Evolutionary conservation across 2,888 invertebrate genomes (phyloP), one percentile per base, ranked within the genome.

Genomic region (Sinotaia quadrata): DNA sequence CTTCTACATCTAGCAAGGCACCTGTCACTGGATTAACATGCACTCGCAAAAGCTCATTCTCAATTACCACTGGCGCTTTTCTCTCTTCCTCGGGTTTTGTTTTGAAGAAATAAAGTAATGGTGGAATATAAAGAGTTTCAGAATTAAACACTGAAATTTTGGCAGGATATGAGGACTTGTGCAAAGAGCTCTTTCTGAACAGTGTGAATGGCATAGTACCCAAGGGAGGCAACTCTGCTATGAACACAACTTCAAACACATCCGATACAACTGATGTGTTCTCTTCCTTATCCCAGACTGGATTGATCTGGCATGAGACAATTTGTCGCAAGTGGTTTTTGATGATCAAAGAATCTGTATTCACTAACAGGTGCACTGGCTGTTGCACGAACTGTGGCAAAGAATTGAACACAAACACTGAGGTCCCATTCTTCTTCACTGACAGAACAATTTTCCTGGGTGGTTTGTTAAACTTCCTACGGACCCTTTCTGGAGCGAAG

Each of bases 231-330:
- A 97, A 86, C 34, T 93, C 92, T 0, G 93, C 95, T n/a, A 95
- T 89, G 87, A 97, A 97, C 4, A 91, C 83, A 2, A 92, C 81
- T 72, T 92, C 91, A 84, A 90, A 92, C 29, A 77, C 72, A 37
- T 75, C 75, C 41, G 69, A 52, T 37, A 77, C 51, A 74, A 83
- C 68, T 73, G 77, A 75, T 72, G 81, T 69, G 36, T 27, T 59
- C 21, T 68, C 68, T 73, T 77, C 69, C 52, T 80, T 82, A 83
- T 92, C 92, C 93, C 94, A 94, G n/a, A 93, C 92, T 0, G 96
- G 96, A 78, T 93, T 93, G n/a, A 96, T 91, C 89, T 97, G 96
- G 81, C 93, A 93, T 10, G 91, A 90, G 0, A 96, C 91, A 69
- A 82, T 71, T 51, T 77, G 66, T n/a, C 67, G 47, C 33, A 72